These are phyloP conservation scores for Vespertilio murinus DNA, from an alignment of 2,797 vertebrate species.

Conservation along the genomic window DNA sequence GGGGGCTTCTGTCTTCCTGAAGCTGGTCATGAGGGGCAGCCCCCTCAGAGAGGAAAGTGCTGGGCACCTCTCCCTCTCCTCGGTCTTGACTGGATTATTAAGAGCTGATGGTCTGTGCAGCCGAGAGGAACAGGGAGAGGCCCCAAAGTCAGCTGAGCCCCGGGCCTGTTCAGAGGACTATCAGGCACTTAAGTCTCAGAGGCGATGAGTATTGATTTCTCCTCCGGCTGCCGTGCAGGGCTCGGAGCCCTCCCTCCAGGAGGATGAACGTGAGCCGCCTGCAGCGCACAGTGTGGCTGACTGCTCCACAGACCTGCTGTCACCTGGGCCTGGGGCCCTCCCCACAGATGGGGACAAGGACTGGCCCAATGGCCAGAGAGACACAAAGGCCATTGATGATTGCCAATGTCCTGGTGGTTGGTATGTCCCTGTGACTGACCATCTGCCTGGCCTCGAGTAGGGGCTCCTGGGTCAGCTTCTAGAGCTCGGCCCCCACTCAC, in stretches of 20 bases:
- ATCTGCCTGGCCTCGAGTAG: background rate
- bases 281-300: fast-evolving
- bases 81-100: fast-evolving
- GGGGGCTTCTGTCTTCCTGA: background rate
- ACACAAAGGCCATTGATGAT: fast-evolving
- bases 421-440: background rate
- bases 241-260: background rate
- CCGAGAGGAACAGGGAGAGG: background rate
- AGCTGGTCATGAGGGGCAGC: background rate
- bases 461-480: background rate
- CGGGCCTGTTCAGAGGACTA: background rate
- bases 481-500: no score
- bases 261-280: fast-evolving
- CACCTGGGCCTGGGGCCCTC: background rate
- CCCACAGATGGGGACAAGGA: background rate
- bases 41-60: background rate
- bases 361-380: background rate
- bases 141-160: background rate
- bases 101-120: background rate
- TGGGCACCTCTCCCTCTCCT: fast-evolving
- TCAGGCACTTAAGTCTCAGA: background rate
- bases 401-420: fast-evolving
- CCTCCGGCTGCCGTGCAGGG: fast-evolving
- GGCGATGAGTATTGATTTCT: background rate
- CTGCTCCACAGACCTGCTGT: background rate